Evolutionary conservation across 2,113 vertebrate species (phyloP).

Genomic region (Turdus rufiventris): DNA sequence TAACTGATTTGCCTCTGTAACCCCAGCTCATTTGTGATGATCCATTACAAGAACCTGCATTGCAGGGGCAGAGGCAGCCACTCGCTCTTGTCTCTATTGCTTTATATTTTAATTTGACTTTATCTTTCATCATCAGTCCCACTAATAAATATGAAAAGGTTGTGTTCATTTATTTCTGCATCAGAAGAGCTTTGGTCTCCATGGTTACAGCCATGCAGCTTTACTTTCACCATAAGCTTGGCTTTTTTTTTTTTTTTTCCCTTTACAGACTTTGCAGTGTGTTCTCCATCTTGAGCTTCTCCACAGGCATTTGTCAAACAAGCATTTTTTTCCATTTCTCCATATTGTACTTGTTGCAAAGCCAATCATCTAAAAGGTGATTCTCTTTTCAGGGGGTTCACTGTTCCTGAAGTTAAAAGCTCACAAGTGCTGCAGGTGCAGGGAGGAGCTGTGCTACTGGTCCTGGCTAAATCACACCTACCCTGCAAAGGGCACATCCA

Average conservation of each 20-base stretch:
- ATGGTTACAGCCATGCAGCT: conserved; percentile 52
- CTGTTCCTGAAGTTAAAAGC: neutral
- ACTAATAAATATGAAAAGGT: conserved; percentile 57
- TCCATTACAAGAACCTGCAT: neutral
- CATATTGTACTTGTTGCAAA: neutral
- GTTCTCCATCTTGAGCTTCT: conserved; percentile 12
- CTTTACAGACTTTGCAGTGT: neutral
- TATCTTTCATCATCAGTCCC: conserved; percentile 41
- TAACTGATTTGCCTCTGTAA: neutral
- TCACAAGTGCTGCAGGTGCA: neutral
- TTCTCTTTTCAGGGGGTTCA: neutral
- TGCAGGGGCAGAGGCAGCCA: conserved; percentile 10
- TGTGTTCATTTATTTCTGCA: conserved; percentile 57
- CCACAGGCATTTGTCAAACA: neutral
- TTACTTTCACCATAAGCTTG: conserved; percentile 13
- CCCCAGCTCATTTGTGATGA: neutral
- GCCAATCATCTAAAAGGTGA: neutral
- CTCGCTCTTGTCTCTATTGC: neutral
- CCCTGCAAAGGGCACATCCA: neutral
- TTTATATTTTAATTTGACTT: conserved; percentile 38
- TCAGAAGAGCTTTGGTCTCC: conserved; percentile 37
- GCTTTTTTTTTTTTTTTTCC: neutral
- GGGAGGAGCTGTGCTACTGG: neutral
- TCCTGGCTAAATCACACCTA: neutral
- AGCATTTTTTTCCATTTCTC: neutral